A percentile compares a stretch with the other conserved stretches of the same genome.
phyloP scores from a whole-genome alignment of 2,113 vertebrate genomes.

The Callorhinus ursinus region DNA sequence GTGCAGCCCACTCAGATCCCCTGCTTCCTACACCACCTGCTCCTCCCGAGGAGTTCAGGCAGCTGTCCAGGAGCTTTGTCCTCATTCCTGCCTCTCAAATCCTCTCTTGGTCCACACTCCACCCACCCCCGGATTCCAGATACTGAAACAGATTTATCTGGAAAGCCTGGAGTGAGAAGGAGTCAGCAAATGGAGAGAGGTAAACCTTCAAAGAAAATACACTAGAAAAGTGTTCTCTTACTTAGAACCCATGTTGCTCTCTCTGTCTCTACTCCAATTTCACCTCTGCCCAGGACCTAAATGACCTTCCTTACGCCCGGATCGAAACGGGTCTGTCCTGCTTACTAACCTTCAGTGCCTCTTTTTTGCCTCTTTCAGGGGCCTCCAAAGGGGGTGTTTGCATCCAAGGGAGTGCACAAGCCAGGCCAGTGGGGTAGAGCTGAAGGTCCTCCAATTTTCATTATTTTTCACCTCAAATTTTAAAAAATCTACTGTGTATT shows the following conservation, averaged over 20 bases:
- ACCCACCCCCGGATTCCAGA: neutral
- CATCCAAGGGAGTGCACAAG: neutral
- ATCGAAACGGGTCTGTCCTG: neutral
- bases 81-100: neutral
- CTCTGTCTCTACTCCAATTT: too few relatives aligned
- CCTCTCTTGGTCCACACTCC: neutral
- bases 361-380: neutral
- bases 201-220: neutral
- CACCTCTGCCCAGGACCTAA: neutral
- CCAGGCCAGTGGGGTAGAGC: neutral
- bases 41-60: neutral
- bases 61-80: neutral
- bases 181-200: neutral
- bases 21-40: neutral
- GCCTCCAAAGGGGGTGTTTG: neutral
- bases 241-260: neutral
- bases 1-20: too few relatives aligned
- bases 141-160: neutral
- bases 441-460: neutral
- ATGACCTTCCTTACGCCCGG: neutral
- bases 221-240: neutral
- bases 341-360: neutral
- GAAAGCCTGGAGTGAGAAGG: neutral
- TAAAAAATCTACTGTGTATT: neutral
- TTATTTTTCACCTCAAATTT: neutral